Conservation (phyloP, 2,888 invertebrate genomes). For the Sepiola atlantica region DNA sequence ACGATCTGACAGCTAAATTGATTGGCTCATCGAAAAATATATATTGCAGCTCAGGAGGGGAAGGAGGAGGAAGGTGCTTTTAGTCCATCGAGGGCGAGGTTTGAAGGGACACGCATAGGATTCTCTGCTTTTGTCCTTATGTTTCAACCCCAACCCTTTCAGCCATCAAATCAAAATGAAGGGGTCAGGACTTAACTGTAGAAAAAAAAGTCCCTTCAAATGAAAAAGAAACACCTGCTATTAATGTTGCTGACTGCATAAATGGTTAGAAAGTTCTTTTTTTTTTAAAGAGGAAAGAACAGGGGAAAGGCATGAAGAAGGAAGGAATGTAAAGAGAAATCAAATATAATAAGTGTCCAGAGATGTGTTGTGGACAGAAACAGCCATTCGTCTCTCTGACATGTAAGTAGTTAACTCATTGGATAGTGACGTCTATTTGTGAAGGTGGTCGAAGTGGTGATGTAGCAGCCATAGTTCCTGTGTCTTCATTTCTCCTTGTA, state of each 20-base stretch:
- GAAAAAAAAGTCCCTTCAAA: background rate
- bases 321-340: no score
- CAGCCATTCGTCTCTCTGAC: no score
- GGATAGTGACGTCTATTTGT: no score
- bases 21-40: slow-evolving; percentile 18
- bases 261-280: background rate
- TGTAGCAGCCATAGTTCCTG: no score
- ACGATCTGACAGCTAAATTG: background rate
- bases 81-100: background rate
- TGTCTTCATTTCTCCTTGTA: no score
- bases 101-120: background rate
- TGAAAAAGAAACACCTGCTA: background rate
- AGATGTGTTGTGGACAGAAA: no score
- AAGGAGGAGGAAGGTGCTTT: background rate
- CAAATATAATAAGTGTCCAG: no score
- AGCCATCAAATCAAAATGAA: background rate
- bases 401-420: no score
- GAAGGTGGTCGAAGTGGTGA: no score
- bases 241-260: background rate
- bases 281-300: no score
- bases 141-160: background rate
- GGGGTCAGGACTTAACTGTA: background rate
- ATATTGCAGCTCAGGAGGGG: background rate
- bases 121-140: background rate
- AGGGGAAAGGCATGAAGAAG: no score